Conservation (phyloP, 2,797 vertebrate genomes). For the Balearica regulorum region DNA sequence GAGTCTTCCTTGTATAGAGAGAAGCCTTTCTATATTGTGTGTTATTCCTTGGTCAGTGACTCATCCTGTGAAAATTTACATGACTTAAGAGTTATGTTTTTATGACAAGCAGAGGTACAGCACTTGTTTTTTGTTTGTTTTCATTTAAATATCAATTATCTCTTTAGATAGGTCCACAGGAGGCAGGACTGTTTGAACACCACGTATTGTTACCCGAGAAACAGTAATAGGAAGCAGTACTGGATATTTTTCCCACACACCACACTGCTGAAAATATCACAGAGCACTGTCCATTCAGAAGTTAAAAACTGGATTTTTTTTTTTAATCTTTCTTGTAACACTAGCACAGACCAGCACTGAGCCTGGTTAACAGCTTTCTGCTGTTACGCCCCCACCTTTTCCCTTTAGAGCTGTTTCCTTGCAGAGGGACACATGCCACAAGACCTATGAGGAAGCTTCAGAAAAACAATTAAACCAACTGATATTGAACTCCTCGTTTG, state of each 20-base stretch:
- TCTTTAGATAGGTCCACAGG: not conserved
- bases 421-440: not conserved
- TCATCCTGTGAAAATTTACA: not conserved
- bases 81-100: not conserved
- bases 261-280: not conserved
- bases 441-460: not conserved
- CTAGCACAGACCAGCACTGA: not conserved
- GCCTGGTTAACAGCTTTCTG: not conserved
- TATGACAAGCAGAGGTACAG: not conserved
- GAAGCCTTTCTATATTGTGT: not conserved
- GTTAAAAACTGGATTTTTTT: not conserved
- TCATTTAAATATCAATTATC: not conserved
- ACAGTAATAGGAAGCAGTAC: not conserved
- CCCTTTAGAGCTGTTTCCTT: not conserved
- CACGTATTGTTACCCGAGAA: not conserved
- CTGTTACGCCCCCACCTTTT: accelerated
- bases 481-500: not conserved
- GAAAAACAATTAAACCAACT: not conserved
- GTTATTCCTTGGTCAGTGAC: not conserved
- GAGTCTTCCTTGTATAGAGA: not conserved
- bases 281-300: not conserved
- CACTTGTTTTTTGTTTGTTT: not conserved
- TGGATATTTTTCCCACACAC: not conserved
- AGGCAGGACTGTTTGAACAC: not conserved
- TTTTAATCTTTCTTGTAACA: not conserved